phyloP scores from a whole-genome alignment of 2,113 vertebrate species.

The Ammodytes dubius region DNA sequence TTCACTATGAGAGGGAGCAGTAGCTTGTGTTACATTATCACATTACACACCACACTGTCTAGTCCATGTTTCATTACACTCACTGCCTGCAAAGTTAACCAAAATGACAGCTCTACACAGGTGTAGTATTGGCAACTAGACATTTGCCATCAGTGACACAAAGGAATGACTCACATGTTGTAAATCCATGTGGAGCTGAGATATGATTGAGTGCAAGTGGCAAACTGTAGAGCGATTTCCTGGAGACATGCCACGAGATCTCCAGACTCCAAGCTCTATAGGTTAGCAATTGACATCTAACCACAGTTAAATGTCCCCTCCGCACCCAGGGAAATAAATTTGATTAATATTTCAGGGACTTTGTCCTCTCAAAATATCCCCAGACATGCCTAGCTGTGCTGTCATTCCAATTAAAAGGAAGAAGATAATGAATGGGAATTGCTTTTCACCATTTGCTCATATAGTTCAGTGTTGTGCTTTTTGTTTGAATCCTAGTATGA shows the following conservation, averaged over 20 bases:
- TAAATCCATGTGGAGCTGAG: background rate
- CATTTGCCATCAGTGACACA: background rate
- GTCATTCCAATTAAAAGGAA: conserved; percentile 4
- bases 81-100: background rate
- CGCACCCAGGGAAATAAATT: background rate
- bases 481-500: background rate
- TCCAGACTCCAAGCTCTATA: conserved; percentile 2
- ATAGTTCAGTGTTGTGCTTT: background rate
- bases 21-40: background rate
- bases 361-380: background rate
- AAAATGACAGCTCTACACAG: background rate
- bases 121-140: background rate
- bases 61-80: background rate
- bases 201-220: background rate
- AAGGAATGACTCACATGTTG: background rate
- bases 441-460: conserved; percentile 22
- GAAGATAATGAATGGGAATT: conserved; percentile 17
- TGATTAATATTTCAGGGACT: background rate
- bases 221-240: conserved; percentile 8
- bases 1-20: background rate
- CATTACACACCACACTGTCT: background rate
- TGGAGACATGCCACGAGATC: conserved; percentile 13
- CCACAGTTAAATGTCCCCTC: background rate
- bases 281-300: conserved; percentile 12
- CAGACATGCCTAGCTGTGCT: background rate